Evolutionary conservation across 2,888 invertebrate genomes (phyloP), one percentile per base, ranked within the genome.

Genomic region (Elegia similella): DNA sequence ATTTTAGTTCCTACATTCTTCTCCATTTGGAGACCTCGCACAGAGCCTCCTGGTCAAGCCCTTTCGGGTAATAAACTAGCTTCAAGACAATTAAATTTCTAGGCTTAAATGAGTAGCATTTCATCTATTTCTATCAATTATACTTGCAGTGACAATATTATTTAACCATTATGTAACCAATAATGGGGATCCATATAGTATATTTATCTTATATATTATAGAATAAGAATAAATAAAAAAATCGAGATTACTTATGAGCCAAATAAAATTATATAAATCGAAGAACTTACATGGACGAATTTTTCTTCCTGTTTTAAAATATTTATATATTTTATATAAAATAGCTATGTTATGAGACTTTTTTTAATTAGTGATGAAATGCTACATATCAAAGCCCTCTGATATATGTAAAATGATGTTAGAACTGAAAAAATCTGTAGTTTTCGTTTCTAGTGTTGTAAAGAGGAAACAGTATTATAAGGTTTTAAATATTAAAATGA

Each of bases 391-490:
- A n/a, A 38, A 6, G 34, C 15, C 10, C 15, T 32, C 34, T 50
- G 50, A 38, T 50, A 50, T 34, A 38, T 38, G 29, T 30, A 16
- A 50, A 34, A 50, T 17, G 32, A 43, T 54, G 53, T 54, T 54
- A 54, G 56, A 44, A 17, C 16, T 16, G 29, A 23, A 38, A 38
- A 29, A 48, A 42, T 54, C 16, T 23, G 71, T 77, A 80, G 75
- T 70, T 73, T 76, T 70, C 71, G 74, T 80, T 76, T 70, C 72
- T 68, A 70, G 76, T 77, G 75, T 69, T 73, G 67, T 78, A 75
- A 75, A 69, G n/a, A 64, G 70, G 65, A 72, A 76, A 75, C 80
- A 83, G 79, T 84, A 81, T 81, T 82, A 80, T 83, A 83, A 83
- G 80, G 63, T 72, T 77, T 78, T 76, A 75, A 76, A 75, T 69